Conservation (phyloP, 1,140 invertebrate genomes). For the Teleopsis dalmanni region DNA sequence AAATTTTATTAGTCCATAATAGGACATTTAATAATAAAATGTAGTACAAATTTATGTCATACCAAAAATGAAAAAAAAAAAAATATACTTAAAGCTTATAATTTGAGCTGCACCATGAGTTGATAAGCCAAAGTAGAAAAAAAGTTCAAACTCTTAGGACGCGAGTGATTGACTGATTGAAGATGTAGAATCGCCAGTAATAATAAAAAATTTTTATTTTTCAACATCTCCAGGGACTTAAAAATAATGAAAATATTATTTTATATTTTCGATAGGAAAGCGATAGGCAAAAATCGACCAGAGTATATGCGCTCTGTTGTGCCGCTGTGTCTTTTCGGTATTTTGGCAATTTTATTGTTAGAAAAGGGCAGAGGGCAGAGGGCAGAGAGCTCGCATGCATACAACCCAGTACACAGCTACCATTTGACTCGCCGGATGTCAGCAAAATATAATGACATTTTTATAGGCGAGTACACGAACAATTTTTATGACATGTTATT, state of each 20-base stretch:
- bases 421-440: constrained; percentile 2
- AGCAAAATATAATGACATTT: constrained; percentile 32
- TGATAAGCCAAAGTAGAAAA: too few relatives aligned
- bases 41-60: too few relatives aligned
- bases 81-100: too few relatives aligned
- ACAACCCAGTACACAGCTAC: neutral
- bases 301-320: too few relatives aligned
- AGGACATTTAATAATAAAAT: too few relatives aligned
- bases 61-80: too few relatives aligned
- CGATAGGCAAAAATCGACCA: too few relatives aligned
- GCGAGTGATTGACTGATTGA: constrained; percentile 4
- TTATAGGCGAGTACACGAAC: constrained; percentile 26
- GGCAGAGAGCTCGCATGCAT: neutral
- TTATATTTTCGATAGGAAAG: constrained; percentile 3
- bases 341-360: too few relatives aligned
- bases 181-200: constrained; percentile 4
- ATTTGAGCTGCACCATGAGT: too few relatives aligned
- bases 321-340: too few relatives aligned
- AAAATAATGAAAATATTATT: constrained; percentile 10
- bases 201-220: constrained; percentile 1
- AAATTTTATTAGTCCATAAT: too few relatives aligned
- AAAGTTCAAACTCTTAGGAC: too few relatives aligned
- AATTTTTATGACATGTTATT: constrained; percentile 40
- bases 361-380: neutral
- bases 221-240: constrained; percentile 11